These are phyloP conservation scores for Hyaena hyaena DNA, from an alignment of 2,113 vertebrate species.

Conservation along the genomic window DNA sequence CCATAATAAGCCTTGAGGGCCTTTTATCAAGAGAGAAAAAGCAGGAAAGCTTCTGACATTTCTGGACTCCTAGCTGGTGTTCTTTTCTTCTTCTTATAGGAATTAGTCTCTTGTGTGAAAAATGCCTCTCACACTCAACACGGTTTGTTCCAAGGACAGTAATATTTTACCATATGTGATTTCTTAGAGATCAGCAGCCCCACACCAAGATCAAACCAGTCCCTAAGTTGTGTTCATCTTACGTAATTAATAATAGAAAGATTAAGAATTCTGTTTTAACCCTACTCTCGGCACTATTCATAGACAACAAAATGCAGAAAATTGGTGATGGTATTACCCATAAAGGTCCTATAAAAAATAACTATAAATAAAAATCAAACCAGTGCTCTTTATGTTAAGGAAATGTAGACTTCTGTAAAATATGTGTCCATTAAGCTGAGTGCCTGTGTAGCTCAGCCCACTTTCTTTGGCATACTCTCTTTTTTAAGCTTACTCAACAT, in stretches of 20 bases:
- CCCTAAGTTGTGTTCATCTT: background rate
- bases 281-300: background rate
- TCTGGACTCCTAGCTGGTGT: background rate
- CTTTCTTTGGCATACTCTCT: background rate
- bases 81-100: background rate
- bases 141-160: background rate
- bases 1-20: background rate
- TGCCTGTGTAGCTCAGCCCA: background rate
- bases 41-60: background rate
- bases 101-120: background rate
- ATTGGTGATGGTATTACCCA: background rate
- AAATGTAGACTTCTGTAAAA: background rate
- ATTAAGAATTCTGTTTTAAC: background rate
- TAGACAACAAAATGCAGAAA: background rate
- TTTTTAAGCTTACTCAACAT: background rate
- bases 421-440: background rate
- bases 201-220: background rate
- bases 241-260: background rate
- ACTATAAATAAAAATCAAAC: background rate
- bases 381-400: background rate
- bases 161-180: background rate
- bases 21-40: background rate
- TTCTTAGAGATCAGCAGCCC: background rate
- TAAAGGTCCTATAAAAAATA: background rate
- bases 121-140: background rate